Percentiles rank a stretch among this genome's conserved stretches.
phyloP scores from a whole-genome alignment of 2,797 vertebrate species.

The Galagoides demidoff region DNA sequence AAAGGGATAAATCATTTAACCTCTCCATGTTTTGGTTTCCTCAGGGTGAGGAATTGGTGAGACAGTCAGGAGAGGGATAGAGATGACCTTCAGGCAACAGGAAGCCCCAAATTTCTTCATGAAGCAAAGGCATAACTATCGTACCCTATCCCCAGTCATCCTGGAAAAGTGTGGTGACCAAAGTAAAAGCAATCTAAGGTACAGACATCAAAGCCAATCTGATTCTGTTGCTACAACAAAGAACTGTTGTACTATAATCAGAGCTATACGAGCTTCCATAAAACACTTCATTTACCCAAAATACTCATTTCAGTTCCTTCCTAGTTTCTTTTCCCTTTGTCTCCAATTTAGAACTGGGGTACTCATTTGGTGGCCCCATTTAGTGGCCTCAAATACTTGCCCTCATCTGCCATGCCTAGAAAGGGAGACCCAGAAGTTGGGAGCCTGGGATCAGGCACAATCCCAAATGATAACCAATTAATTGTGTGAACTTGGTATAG shows the following conservation, averaged over 20 bases:
- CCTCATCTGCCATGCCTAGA: not conserved
- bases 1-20: not conserved
- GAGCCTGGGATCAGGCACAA: not conserved
- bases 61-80: not conserved
- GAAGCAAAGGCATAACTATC: not conserved
- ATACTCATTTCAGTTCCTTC: conserved; percentile 3
- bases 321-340: not conserved
- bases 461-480: not conserved
- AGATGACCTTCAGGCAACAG: not conserved
- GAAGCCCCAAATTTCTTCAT: not conserved
- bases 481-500: not conserved
- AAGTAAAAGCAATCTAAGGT: not conserved
- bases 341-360: not conserved
- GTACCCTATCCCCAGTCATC: not conserved
- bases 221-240: conserved; percentile 68
- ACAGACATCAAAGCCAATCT: conserved; percentile 21
- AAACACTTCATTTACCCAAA: conserved; percentile 52
- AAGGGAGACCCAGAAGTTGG: not conserved
- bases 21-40: not conserved
- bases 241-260: conserved; percentile 52
- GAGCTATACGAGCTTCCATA: not conserved
- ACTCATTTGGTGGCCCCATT: not conserved
- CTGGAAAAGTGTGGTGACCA: not conserved
- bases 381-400: not conserved
- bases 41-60: not conserved